These are phyloP conservation scores for Leptopterna dolabrata DNA, from an alignment of 2,888 invertebrate genomes.

Conservation along the genomic window DNA sequence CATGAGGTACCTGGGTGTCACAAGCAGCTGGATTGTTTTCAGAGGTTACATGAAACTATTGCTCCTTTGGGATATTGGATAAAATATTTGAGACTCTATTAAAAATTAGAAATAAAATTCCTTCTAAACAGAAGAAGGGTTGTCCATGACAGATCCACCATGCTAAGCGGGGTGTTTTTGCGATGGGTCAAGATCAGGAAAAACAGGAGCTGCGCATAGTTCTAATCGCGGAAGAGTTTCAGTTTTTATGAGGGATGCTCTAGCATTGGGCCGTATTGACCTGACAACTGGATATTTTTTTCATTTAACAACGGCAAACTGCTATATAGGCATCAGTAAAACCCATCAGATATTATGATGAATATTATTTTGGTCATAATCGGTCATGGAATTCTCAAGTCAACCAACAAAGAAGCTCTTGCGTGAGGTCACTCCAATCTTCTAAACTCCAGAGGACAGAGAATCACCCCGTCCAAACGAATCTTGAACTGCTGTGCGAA, in stretches of 20 bases:
- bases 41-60: not conserved
- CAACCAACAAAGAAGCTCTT: not conserved
- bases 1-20: not conserved
- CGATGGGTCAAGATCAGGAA: not conserved
- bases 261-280: not conserved
- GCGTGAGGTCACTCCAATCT: not conserved
- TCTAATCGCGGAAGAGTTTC: not conserved
- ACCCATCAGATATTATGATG: not conserved
- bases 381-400: not conserved
- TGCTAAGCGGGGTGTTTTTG: not conserved
- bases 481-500: not conserved
- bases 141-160: not conserved
- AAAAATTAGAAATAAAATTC: no score
- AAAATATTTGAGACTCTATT: not conserved
- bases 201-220: not conserved
- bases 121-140: no score
- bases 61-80: not conserved
- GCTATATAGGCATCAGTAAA: constrained; percentile 12
- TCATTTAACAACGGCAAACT: not conserved
- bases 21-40: constrained; percentile 5
- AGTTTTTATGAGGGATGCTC: not conserved
- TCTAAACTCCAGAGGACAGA: not conserved
- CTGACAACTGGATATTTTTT: not conserved
- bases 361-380: not conserved
- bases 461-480: not conserved